Evolutionary conservation across 2,888 invertebrate genomes (phyloP), one percentile per base, ranked within the genome.

Genomic region (Cosmia trapezina): DNA sequence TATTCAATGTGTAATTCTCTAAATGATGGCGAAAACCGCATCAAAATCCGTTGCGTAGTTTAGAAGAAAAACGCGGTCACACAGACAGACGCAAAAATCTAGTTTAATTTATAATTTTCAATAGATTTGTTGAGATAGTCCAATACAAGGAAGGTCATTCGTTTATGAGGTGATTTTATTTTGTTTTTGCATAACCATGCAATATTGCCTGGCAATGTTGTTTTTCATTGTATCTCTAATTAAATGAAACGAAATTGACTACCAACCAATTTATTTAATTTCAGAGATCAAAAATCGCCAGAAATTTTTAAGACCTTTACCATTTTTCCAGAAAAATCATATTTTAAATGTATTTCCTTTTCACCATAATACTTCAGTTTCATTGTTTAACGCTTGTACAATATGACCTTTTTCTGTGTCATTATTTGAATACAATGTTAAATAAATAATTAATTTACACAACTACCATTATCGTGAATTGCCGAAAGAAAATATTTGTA

Each of bases 381-480:
- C 71, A 68, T 72, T 77, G 65, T 61, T 61, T 11, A 59, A 2
- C 47, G 61, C 57, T 67, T 80, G 19, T 45, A 28, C 56, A 78
- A 74, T 56, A 57, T 33, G 66, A 84, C 61, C 73, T 19, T 70
- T 84, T 73, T 80, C 51, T 73, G 71, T 83, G 85, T 83, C 78
- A 69, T 57, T 37, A 85, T 85, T 84, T 81, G 66, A 73, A 84
- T 81, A 84, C 84, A 84, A 84, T 84, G 72, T 56, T 62, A 43
- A 56, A 77, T 85, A 62, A 70, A 76, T 82, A 53, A 74, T 70
- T 54, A 64, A 68, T 76, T 73, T 64, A 69, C 61, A 22, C n/a
- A 59, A 72, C 19, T 70, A 57, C 61, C 28, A 54, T 37, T 47
- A 54, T 62, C 51, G 28, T 75, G 69, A 56, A 81, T 66, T 59